Conservation (phyloP, 1,140 invertebrate species). For the Antheraea mylitta region DNA sequence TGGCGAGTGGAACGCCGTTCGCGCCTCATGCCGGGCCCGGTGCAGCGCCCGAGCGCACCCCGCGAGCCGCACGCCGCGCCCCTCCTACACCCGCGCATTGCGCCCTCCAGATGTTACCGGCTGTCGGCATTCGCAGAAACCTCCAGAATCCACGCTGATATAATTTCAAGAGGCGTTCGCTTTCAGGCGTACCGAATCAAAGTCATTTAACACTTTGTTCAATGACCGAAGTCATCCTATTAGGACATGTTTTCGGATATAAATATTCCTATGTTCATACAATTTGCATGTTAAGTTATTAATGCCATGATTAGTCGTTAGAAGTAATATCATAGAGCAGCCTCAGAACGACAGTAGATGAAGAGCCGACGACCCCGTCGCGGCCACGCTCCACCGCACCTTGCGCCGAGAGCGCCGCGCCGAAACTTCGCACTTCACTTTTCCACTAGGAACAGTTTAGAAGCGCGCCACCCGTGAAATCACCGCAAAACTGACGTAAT, state of each 20-base stretch:
- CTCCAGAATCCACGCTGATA: constrained; percentile 44
- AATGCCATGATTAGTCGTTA: neutral
- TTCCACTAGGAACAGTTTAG: constrained; percentile 69
- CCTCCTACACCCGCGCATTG: constrained; percentile 56
- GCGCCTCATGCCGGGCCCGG: constrained; percentile 21
- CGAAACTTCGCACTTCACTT: constrained; percentile 77
- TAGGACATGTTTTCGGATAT: neutral
- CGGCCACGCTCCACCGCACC: constrained; percentile 61
- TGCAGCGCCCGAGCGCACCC: constrained; percentile 58
- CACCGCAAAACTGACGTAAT: constrained; percentile 70
- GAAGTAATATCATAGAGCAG: constrained; percentile 1
- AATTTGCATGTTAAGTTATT: neutral
- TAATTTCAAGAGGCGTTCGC: constrained; percentile 4
- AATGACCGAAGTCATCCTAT: neutral
- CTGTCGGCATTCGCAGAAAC: constrained; percentile 51
- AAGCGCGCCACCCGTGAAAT: constrained; percentile 69
- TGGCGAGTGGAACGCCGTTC: constrained; percentile 48
- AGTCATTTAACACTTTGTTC: neutral
- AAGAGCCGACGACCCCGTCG: constrained; percentile 65
- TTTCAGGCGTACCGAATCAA: constrained; percentile 9
- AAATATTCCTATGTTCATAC: neutral
- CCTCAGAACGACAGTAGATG: neutral
- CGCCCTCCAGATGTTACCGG: constrained; percentile 64
- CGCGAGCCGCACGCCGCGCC: constrained; percentile 43
- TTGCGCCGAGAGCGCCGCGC: constrained; percentile 41